phyloP scores from a whole-genome alignment of 2,888 invertebrate species.

The Laspeyria flexula region DNA sequence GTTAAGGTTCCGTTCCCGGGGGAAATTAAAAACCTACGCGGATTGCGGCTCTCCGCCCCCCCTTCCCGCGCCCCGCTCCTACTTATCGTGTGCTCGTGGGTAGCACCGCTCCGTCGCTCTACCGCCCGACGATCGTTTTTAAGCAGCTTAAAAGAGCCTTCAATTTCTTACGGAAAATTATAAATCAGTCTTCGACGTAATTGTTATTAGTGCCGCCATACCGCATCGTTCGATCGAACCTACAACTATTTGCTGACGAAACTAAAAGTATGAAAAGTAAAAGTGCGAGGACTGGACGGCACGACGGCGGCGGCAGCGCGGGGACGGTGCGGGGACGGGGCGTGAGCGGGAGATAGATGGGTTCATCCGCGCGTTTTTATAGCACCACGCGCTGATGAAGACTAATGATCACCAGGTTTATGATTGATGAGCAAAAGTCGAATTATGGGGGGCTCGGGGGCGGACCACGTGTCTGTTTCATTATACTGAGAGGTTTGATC shows the following conservation, averaged over 20 bases:
- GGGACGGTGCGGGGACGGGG: background rate
- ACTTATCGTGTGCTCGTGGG: constrained; percentile 44
- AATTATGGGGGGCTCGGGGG: background rate
- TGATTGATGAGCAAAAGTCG: constrained; percentile 30
- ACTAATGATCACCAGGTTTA: constrained; percentile 29
- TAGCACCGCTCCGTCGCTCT: constrained; percentile 12
- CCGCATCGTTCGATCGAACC: background rate
- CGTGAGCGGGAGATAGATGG: constrained; percentile 23
- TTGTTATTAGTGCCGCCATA: constrained; percentile 4
- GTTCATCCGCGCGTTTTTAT: constrained; percentile 19
- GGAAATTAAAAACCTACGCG: constrained; percentile 55
- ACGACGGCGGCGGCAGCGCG: too few species aligned
- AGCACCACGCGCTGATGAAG: constrained; percentile 32
- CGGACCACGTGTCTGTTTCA: background rate
- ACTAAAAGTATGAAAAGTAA: background rate
- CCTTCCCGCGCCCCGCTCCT: constrained; percentile 33
- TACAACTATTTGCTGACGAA: background rate
- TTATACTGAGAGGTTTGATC: background rate
- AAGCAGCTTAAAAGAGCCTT: constrained; percentile 4
- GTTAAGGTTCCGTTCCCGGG: constrained; percentile 49
- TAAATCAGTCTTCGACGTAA: constrained; percentile 26
- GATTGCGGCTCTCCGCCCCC: constrained; percentile 35
- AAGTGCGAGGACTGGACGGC: too few species aligned
- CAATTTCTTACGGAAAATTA: constrained; percentile 33
- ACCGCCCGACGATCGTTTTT: constrained; percentile 12